Base-by-base conservation (phyloP, 2,113 vertebrate genomes). In the Clarias magur region DNA sequence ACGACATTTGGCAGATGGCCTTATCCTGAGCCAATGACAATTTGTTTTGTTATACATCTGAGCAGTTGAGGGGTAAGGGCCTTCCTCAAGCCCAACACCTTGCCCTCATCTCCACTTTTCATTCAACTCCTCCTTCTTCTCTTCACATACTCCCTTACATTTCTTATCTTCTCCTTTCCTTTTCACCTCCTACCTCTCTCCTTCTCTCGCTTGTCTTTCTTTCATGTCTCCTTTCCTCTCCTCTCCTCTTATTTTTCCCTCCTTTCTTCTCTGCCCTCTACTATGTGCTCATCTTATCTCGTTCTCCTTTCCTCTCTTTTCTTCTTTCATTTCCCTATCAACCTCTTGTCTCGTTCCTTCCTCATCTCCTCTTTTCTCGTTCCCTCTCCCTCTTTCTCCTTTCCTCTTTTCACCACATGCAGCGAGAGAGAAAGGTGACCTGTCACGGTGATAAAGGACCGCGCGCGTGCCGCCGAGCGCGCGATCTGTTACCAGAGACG, bases 401-500 rank as follows among this genome's bases (percentile, higher is more conserved):
- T 30, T 80, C 30, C 27, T 80, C 19, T 60, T 81, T 23, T 13
- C 80, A 68, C 59, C 81, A 23, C 86, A 85, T 79, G 81, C 88
- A 70, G 86, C 34, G 84, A 76, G 72, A 83, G 86, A 80, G 81
- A 83, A 30, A 83, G 62, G 87, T 89, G 88, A 89, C 85, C 88
- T 89, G 88, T 89, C 90, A 91, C 17, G 42, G 75, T 91, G 90
- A 91, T 91, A 65, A 89, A 91, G 87, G 85, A 89, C 38, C 60
- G 56, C 21, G 21, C 11, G 56, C 60, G 85, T 82, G 85, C 73
- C 48, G 80, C 80, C 25, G 88, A 80, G 85, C 83, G 80, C 25
- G 65, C 56, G 84, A 88, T 88, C 87, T 63, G 88, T 89, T 88
- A 86, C 59, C 54, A 53, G 88, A 80, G 90, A 88, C 87, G 81